These are phyloP conservation scores for Cryptotermes secundus DNA, from an alignment of 1,140 invertebrate species.

Conservation along the genomic window DNA sequence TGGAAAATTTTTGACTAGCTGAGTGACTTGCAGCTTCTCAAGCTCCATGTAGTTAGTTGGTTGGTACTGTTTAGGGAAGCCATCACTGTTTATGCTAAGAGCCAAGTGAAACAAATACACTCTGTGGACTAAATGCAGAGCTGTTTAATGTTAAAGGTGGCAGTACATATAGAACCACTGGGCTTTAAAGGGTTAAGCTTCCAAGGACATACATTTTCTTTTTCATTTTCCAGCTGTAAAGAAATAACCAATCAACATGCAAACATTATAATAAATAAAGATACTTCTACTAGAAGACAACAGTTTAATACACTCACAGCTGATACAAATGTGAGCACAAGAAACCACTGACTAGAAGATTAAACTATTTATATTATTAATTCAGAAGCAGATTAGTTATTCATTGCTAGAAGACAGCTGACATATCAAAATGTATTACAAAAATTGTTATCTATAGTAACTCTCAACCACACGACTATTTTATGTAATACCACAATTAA, in stretches of 20 bases:
- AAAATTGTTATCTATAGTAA: neutral
- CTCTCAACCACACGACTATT: neutral
- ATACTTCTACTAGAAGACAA: neutral
- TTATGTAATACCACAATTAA: neutral
- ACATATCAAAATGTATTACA: neutral
- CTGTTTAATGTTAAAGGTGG: too few relatives aligned
- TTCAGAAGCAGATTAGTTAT: neutral
- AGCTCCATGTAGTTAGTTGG: too few relatives aligned
- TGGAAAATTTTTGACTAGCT: too few relatives aligned
- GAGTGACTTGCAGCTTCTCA: too few relatives aligned
- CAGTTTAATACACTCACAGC: neutral
- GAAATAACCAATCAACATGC: neutral
- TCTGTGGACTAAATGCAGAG: too few relatives aligned
- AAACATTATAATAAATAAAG: too few relatives aligned
- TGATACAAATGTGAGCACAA: too few relatives aligned
- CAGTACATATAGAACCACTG: too few relatives aligned
- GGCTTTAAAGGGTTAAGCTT: neutral
- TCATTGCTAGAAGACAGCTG: constrained; percentile 3
- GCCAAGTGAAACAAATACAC: too few relatives aligned
- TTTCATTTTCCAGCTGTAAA: neutral
- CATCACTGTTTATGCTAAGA: too few relatives aligned
- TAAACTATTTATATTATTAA: neutral
- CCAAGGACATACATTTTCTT: neutral
- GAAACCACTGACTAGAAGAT: neutral
- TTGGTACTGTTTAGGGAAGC: too few relatives aligned